Percentiles rank a stretch among this genome's conserved stretches.
These are phyloP conservation scores for Callaeas wilsoni DNA, from an alignment of 2,113 vertebrate genomes.

Conservation along the genomic window DNA sequence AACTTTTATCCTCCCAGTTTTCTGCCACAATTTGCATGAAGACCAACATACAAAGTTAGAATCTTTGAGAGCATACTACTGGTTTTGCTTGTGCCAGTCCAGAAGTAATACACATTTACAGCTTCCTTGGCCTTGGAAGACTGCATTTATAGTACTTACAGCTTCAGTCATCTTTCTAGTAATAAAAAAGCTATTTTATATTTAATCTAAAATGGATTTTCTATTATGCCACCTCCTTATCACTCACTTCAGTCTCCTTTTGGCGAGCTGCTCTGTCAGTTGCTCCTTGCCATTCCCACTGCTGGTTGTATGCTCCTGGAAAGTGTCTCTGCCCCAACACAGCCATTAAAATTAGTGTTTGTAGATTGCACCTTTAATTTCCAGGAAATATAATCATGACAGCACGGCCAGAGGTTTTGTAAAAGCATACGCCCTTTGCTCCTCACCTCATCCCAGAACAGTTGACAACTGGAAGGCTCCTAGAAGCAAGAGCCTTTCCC, in stretches of 20 bases:
- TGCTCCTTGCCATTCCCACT: neutral
- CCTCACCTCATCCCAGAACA: constrained; percentile 38
- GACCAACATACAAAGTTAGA: neutral
- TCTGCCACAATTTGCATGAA: neutral
- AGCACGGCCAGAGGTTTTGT: neutral
- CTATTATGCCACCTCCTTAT: neutral
- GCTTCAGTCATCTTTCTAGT: neutral
- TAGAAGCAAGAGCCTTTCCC: constrained; percentile 72
- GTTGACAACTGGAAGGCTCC: constrained; percentile 59
- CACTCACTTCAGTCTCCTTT: neutral
- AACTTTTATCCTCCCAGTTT: neutral
- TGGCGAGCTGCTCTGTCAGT: neutral
- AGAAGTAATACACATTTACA: neutral
- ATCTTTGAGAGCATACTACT: neutral
- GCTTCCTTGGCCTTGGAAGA: neutral
- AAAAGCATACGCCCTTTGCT: neutral
- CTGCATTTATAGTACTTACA: constrained; percentile 9
- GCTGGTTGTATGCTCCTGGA: neutral
- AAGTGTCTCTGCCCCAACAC: neutral
- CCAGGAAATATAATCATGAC: neutral
- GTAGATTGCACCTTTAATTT: neutral
- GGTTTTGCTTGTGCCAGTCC: neutral
- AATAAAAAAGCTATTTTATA: neutral
- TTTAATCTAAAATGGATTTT: neutral
- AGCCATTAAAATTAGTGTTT: neutral